phyloP scores from a whole-genome alignment of 2,797 vertebrate species.

The Chelonia mydas region DNA sequence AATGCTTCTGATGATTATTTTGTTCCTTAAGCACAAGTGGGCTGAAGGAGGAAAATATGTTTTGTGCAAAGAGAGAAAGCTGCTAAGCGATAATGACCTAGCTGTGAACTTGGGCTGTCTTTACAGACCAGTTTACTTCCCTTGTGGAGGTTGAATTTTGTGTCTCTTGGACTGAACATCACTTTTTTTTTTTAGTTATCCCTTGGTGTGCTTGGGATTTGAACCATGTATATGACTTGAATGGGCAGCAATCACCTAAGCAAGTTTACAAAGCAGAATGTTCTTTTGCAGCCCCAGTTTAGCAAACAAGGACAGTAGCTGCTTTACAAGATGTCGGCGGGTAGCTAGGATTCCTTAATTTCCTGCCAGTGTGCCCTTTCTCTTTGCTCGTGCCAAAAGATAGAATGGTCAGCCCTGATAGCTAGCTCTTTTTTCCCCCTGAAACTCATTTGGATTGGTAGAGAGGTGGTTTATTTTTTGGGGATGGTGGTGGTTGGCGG shows the following conservation, averaged over 20 bases:
- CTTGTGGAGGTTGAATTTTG: conserved; percentile 17
- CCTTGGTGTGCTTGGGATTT: neutral
- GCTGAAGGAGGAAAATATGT: conserved; percentile 2
- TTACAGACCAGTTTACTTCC: conserved; percentile 41
- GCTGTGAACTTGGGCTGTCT: neutral
- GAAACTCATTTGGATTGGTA: neutral
- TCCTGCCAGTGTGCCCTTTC: neutral
- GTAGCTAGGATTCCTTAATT: neutral
- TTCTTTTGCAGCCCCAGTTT: conserved; percentile 38
- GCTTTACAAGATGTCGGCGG: neutral
- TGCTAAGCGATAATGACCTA: neutral
- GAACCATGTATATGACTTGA: neutral
- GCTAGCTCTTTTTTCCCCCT: neutral
- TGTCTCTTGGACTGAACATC: neutral
- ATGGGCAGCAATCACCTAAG: conserved; percentile 35
- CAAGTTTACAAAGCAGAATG: neutral
- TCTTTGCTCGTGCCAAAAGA: neutral
- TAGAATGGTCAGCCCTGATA: rapidly evolving
- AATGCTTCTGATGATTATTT: conserved; percentile 52
- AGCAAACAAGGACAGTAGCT: conserved; percentile 14
- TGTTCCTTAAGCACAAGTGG: conserved; percentile 57
- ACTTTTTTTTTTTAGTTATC: conserved; percentile 22
- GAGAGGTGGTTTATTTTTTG: neutral
- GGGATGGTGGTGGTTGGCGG: no score
- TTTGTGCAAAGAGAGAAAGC: conserved; percentile 4